These are phyloP conservation scores for Leucosticte australis DNA, from an alignment of 2,113 vertebrate species.

Conservation along the genomic window DNA sequence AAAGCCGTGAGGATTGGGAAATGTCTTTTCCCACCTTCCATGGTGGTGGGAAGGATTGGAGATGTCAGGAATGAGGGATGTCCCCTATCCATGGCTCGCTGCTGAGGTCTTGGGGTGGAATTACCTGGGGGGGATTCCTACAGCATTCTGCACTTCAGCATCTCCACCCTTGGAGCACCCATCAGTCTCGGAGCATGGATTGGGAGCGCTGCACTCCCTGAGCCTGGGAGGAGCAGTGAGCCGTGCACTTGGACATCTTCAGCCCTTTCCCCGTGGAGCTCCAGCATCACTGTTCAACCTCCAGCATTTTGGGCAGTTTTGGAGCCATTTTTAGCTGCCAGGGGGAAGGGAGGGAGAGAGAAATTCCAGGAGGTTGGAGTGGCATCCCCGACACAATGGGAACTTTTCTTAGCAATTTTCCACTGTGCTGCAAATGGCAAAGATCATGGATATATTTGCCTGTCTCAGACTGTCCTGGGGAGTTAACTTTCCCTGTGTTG, in stretches of 20 bases:
- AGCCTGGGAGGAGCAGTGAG: background rate
- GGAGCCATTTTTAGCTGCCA: constrained; percentile 24
- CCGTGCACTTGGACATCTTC: rapidly evolving
- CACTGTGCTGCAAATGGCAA: constrained; percentile 51
- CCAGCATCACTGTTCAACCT: background rate
- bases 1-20: rapidly evolving
- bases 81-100: too few species aligned
- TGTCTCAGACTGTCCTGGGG: background rate
- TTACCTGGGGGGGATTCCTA: background rate
- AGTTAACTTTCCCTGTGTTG: background rate
- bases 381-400: constrained; percentile 38
- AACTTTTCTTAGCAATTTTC: constrained; percentile 62
- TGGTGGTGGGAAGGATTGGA: background rate
- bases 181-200: rapidly evolving
- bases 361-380: background rate
- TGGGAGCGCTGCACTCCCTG: rapidly evolving
- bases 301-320: background rate
- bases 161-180: background rate
- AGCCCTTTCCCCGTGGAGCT: background rate
- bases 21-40: rapidly evolving
- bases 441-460: background rate
- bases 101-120: rapidly evolving
- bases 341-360: background rate
- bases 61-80: background rate
- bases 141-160: background rate